Conservation (phyloP, 2,888 invertebrate genomes). For the Stegophylla sp. region DNA sequence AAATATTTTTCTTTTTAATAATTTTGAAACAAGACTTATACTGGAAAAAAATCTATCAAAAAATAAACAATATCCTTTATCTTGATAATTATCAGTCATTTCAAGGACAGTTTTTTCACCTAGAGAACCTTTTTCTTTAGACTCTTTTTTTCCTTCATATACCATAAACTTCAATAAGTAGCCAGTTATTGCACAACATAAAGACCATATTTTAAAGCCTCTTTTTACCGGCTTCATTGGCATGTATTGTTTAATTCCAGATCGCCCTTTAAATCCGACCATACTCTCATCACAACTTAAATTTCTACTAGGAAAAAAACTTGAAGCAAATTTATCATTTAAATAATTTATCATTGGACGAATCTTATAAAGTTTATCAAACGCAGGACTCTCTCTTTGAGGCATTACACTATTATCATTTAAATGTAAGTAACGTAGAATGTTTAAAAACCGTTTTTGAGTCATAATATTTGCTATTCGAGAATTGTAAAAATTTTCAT, state of each 20-base stretch:
- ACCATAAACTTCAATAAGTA: constrained; percentile 24
- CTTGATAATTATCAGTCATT: constrained; percentile 50
- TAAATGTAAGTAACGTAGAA: constrained; percentile 10
- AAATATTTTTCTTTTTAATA: constrained; percentile 55
- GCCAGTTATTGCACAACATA: constrained; percentile 54
- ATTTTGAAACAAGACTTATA: constrained; percentile 47
- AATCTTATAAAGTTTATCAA: constrained; percentile 45
- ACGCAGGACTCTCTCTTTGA: constrained; percentile 35
- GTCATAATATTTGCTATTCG: constrained; percentile 23
- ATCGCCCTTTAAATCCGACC: constrained; percentile 58
- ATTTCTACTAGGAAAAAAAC: constrained; percentile 8
- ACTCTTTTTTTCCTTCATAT: constrained; percentile 60
- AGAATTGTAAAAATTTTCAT: not conserved
- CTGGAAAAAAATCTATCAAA: constrained; percentile 60
- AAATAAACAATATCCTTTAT: constrained; percentile 41
- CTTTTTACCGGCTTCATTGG: constrained; percentile 59
- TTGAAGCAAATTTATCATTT: not conserved
- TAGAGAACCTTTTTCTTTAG: constrained; percentile 54
- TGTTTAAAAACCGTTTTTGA: not conserved
- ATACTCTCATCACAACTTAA: constrained; percentile 57
- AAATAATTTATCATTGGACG: constrained; percentile 10
- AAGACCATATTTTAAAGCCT: constrained; percentile 59
- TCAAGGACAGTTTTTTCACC: constrained; percentile 60
- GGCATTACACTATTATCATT: constrained; percentile 23
- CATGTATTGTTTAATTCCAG: constrained; percentile 58